phyloP scores from a whole-genome alignment of 2,113 vertebrate genomes.

The Sylvia atricapilla region DNA sequence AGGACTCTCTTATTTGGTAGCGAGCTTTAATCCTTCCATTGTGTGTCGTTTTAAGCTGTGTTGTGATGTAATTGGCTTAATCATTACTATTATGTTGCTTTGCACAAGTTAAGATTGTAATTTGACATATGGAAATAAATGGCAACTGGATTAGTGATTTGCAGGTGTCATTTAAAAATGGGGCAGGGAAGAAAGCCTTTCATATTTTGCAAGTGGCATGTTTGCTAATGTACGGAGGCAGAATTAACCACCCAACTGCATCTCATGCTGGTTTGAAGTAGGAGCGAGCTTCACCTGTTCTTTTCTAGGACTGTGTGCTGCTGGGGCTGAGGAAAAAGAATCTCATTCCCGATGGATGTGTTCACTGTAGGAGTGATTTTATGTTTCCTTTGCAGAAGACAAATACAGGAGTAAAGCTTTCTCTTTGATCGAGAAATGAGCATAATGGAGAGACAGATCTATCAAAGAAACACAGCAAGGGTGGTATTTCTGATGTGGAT shows the following conservation, averaged over 20 bases:
- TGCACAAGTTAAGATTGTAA: conserved; percentile 58
- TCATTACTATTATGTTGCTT: conserved; percentile 60
- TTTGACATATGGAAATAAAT: conserved; percentile 64
- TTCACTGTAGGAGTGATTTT: not conserved
- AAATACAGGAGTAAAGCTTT: not conserved
- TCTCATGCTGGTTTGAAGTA: not conserved
- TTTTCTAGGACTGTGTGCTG: not conserved
- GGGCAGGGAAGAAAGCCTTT: conserved; percentile 40
- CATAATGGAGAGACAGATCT: not conserved
- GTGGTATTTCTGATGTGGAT: not conserved
- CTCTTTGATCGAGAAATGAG: not conserved
- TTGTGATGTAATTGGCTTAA: conserved; percentile 69
- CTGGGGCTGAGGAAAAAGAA: not conserved
- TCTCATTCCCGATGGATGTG: not conserved
- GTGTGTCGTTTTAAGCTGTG: conserved; percentile 57
- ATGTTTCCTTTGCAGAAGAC: not conserved
- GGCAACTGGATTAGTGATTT: conserved; percentile 54
- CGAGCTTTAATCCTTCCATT: conserved; percentile 65
- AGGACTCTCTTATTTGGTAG: conserved; percentile 57
- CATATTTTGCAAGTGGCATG: not conserved
- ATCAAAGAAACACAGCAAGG: not conserved
- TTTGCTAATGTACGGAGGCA: not conserved
- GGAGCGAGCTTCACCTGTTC: not conserved
- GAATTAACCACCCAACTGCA: not conserved
- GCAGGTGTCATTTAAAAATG: conserved; percentile 48